Percentiles rank a stretch among this genome's conserved stretches.
These are phyloP conservation scores for Aradophagus sp. DNA, from an alignment of 1,140 invertebrate genomes.

Conservation along the genomic window DNA sequence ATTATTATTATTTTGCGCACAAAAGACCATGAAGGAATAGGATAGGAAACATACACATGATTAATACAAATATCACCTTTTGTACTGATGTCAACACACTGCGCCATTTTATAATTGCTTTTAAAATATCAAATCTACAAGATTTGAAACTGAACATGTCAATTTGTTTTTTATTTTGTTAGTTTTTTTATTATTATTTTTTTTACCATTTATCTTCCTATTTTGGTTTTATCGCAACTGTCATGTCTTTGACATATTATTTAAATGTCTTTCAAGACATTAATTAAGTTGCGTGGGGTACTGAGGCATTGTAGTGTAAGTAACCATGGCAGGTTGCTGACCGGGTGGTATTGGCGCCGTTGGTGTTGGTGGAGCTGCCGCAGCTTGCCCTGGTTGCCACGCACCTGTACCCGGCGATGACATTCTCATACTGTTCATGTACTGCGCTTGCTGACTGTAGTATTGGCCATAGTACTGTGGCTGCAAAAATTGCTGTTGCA, in stretches of 20 bases:
- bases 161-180: slow-evolving; percentile 24
- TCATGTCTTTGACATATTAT: background rate
- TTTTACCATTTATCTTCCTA: slow-evolving; percentile 32
- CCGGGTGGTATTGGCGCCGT: slow-evolving; percentile 73
- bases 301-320: slow-evolving; percentile 82
- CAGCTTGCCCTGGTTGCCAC: slow-evolving; percentile 75
- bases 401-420: slow-evolving; percentile 75
- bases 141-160: slow-evolving; percentile 29
- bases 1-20: slow-evolving; percentile 5
- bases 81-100: slow-evolving; percentile 34
- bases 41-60: slow-evolving; percentile 35
- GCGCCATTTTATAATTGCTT: slow-evolving; percentile 10
- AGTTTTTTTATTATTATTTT: slow-evolving; percentile 11
- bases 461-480: slow-evolving; percentile 77
- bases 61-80: slow-evolving; percentile 39
- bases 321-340: slow-evolving; percentile 82
- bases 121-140: slow-evolving; percentile 31
- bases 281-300: slow-evolving; percentile 83
- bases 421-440: slow-evolving; percentile 77
- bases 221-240: slow-evolving; percentile 12
- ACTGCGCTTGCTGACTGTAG: slow-evolving; percentile 73
- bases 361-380: slow-evolving; percentile 72
- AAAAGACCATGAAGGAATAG: slow-evolving; percentile 17
- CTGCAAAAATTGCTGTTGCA: slow-evolving; percentile 74
- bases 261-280: slow-evolving; percentile 56